Percentiles rank a stretch among this genome's conserved stretches.
Evolutionary conservation across 2,888 invertebrate species (phyloP).

Genomic region (Liodrosophila aerea): DNA sequence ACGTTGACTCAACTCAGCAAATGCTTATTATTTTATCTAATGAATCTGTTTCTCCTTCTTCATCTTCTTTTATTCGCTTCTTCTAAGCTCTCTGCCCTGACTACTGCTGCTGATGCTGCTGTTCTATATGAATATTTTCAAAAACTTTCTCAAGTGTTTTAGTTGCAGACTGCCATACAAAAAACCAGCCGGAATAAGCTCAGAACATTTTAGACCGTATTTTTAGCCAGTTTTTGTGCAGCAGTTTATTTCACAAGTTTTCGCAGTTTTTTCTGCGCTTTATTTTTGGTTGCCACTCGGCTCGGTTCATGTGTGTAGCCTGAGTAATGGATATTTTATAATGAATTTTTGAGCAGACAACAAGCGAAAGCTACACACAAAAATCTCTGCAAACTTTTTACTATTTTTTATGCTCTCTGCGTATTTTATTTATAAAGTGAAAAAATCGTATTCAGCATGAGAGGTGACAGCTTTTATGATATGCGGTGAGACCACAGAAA

Average conservation of each 20-base stretch:
- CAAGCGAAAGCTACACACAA: constrained; percentile 23
- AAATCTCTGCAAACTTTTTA: constrained; percentile 40
- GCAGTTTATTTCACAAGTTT: too few relatives aligned
- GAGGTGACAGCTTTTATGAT: constrained; percentile 33
- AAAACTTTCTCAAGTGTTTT: constrained; percentile 71
- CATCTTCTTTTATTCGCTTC: not conserved
- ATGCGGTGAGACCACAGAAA: constrained; percentile 26
- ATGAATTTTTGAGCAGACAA: constrained; percentile 63
- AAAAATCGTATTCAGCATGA: not conserved
- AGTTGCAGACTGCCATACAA: constrained; percentile 22
- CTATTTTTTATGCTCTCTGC: constrained; percentile 22
- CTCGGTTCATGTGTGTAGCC: constrained; percentile 33
- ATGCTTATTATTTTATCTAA: constrained; percentile 77
- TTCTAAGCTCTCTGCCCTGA: constrained; percentile 24
- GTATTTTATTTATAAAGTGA: constrained; percentile 33
- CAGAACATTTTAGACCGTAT: too few relatives aligned
- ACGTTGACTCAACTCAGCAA: constrained; percentile 37
- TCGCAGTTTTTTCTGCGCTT: constrained; percentile 50
- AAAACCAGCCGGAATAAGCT: too few relatives aligned
- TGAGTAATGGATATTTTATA: constrained; percentile 74
- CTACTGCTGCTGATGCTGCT: too few relatives aligned
- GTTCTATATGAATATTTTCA: constrained; percentile 50
- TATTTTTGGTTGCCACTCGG: not conserved
- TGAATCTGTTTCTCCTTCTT: constrained; percentile 64
- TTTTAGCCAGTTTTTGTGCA: constrained; percentile 31